Evolutionary conservation across 1,140 invertebrate genomes (phyloP).

Genomic region (Anoplophora glabripennis): DNA sequence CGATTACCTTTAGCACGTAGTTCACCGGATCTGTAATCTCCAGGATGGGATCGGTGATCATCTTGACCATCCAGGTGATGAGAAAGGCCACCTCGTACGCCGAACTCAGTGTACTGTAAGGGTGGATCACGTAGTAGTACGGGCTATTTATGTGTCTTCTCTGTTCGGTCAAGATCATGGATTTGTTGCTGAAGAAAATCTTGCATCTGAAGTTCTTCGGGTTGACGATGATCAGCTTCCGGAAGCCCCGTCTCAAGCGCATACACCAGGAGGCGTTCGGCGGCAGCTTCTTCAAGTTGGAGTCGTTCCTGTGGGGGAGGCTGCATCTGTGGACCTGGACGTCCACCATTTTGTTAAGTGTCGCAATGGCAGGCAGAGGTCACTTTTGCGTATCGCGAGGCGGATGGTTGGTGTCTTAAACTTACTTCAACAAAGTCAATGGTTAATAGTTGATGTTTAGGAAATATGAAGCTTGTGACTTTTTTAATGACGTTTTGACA

Average conservation of each 20-base stretch:
- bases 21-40: background rate
- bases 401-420: too few species aligned
- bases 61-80: constrained; percentile 17
- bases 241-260: constrained; percentile 6
- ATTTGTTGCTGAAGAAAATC: constrained; percentile 21
- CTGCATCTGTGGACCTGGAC: too few species aligned
- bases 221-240: constrained; percentile 13
- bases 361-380: too few species aligned
- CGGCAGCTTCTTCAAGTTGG: constrained; percentile 15
- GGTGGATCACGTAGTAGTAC: constrained; percentile 18
- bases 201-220: constrained; percentile 15
- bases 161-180: constrained; percentile 20
- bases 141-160: constrained; percentile 19
- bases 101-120: constrained; percentile 20
- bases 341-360: too few species aligned
- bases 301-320: background rate
- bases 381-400: too few species aligned
- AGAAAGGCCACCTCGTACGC: constrained; percentile 13
- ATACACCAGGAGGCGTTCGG: constrained; percentile 17
- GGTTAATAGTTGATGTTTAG: too few species aligned
- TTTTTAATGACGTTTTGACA: too few species aligned
- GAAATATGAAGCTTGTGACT: too few species aligned
- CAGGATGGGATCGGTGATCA: background rate
- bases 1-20: background rate
- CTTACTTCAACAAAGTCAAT: too few species aligned